Percentiles rank a stretch among this genome's conserved stretches.
phyloP scores from a whole-genome alignment of 2,888 invertebrate species.

The Drosophila stalkeri region DNA sequence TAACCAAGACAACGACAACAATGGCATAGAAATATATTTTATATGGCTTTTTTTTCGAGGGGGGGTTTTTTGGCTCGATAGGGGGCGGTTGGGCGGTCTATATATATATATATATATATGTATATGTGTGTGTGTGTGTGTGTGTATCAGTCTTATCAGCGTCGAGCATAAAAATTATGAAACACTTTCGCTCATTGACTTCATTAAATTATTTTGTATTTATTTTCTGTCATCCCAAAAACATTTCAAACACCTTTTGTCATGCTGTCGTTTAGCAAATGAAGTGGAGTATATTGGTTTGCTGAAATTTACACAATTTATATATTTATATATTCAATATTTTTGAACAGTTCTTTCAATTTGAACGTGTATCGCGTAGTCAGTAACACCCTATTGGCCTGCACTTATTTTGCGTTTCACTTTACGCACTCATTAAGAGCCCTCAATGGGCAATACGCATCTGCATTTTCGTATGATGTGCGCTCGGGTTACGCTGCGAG shows the following conservation, averaged over 20 bases:
- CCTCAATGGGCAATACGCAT: background rate
- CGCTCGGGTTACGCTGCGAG: conserved; percentile 15
- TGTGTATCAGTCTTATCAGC: conserved; percentile 56
- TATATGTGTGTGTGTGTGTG: background rate
- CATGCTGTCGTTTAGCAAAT: background rate
- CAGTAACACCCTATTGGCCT: background rate
- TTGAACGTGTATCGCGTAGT: background rate
- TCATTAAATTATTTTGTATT: conserved; percentile 64
- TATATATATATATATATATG: background rate
- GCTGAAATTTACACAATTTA: no score
- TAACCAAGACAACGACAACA: conserved; percentile 59
- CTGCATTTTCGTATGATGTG: conserved; percentile 16
- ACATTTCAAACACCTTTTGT: conserved; percentile 33
- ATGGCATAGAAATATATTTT: conserved; percentile 40
- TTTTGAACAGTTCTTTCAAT: no score
- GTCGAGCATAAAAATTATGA: conserved; percentile 74
- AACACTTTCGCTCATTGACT: conserved; percentile 70
- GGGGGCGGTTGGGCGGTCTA: conserved; percentile 1
- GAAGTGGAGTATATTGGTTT: conserved; percentile 1
- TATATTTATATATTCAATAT: no score
- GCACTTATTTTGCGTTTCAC: background rate
- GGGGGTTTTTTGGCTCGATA: background rate
- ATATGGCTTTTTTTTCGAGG: conserved; percentile 33
- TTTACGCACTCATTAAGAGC: conserved; percentile 25
- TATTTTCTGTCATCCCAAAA: conserved; percentile 22